Evolutionary conservation across 2,797 vertebrate species (phyloP).

Genomic region (Molossus alvarezi): DNA sequence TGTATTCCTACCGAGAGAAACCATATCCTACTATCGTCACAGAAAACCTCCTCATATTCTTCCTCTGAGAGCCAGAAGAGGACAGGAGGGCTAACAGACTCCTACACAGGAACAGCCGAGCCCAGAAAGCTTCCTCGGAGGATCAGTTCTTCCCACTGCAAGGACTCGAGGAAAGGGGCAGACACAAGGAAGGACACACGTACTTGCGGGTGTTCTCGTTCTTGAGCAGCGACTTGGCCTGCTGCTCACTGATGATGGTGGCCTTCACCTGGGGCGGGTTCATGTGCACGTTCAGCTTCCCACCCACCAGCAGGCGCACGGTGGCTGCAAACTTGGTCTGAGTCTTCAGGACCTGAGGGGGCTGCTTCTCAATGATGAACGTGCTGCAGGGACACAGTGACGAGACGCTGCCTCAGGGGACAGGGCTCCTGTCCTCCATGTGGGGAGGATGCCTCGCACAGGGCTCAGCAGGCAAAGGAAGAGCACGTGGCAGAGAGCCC

Average conservation of each 20-base stretch:
- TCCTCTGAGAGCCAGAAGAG: background rate
- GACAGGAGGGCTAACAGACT: background rate
- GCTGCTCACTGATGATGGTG: constrained; percentile 97
- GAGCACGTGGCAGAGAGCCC: background rate
- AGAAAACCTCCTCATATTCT: background rate
- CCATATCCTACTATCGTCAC: background rate
- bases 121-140: background rate
- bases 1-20: background rate
- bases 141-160: background rate
- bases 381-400: constrained; percentile 88
- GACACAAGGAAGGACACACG: background rate
- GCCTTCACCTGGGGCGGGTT: constrained; percentile 98
- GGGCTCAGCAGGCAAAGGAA: background rate
- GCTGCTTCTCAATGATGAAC: constrained; percentile 99
- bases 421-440: background rate
- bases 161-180: background rate
- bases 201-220: constrained; percentile 96
- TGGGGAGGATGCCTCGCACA: background rate
- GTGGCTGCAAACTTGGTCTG: constrained; percentile 98
- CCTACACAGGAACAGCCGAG: accelerated
- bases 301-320: constrained; percentile 96
- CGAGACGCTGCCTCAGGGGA: background rate
- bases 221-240: constrained; percentile 97
- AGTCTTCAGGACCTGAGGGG: constrained; percentile 97
- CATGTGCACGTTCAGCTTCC: constrained; percentile 99